Evolutionary conservation across 2,888 invertebrate genomes (phyloP).

Genomic region (Conchocele bisecta): DNA sequence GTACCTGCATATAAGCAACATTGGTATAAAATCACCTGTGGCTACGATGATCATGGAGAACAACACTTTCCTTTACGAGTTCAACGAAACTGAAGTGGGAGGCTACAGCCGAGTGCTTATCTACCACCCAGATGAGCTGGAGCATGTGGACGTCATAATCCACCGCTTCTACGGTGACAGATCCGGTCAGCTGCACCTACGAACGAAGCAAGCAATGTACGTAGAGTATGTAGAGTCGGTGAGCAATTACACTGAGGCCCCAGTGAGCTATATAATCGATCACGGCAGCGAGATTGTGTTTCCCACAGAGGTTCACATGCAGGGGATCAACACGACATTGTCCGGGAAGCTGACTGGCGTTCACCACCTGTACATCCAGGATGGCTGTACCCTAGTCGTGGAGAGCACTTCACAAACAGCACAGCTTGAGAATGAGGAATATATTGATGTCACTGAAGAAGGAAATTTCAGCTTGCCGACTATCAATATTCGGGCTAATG

Average conservation of each 20-base stretch:
- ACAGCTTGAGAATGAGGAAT: slow-evolving; percentile 59
- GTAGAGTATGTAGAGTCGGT: slow-evolving; percentile 70
- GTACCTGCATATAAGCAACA: slow-evolving; percentile 71
- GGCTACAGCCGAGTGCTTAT: slow-evolving; percentile 65
- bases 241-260: slow-evolving; percentile 72
- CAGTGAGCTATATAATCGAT: slow-evolving; percentile 72
- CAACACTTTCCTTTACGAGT: slow-evolving; percentile 61
- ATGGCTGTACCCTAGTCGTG: slow-evolving; percentile 57
- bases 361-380: slow-evolving; percentile 72
- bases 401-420: slow-evolving; percentile 71
- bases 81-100: slow-evolving; percentile 70
- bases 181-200: slow-evolving; percentile 71
- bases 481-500: slow-evolving; percentile 63
- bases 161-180: slow-evolving; percentile 70
- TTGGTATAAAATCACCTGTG: slow-evolving; percentile 60
- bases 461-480: slow-evolving; percentile 71
- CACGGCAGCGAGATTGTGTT: slow-evolving; percentile 65
- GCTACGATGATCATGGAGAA: slow-evolving; percentile 71
- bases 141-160: slow-evolving; percentile 55
- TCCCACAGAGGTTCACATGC: slow-evolving; percentile 72
- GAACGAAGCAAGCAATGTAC: slow-evolving; percentile 58
- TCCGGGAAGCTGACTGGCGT: slow-evolving; percentile 67
- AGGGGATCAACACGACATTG: slow-evolving; percentile 70
- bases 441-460: slow-evolving; percentile 54
- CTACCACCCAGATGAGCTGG: slow-evolving; percentile 58